These are phyloP conservation scores for Brachyalestes nurse DNA, from an alignment of 2,797 vertebrate genomes.

Conservation along the genomic window DNA sequence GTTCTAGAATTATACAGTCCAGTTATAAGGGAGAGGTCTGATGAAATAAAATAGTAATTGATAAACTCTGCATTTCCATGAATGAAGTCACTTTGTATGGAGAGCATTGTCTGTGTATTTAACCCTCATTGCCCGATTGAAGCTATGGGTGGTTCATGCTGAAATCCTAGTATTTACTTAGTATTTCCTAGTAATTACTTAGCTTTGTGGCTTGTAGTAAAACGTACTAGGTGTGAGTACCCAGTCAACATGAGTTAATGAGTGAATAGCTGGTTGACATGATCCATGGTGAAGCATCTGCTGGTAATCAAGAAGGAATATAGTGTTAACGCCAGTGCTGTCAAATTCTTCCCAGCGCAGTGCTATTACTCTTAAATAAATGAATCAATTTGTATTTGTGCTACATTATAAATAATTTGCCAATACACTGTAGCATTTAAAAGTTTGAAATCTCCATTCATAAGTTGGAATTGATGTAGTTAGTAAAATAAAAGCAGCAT, in stretches of 20 bases:
- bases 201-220: not conserved
- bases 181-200: too few species aligned
- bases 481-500: not conserved
- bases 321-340: not conserved
- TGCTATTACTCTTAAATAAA: not conserved
- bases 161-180: not conserved
- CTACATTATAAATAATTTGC: not conserved
- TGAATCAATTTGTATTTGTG: not conserved
- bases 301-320: not conserved
- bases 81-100: constrained; percentile 7
- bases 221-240: not conserved
- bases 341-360: not conserved
- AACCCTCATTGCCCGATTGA: not conserved
- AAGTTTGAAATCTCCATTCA: not conserved
- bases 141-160: not conserved
- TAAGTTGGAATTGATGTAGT: not conserved
- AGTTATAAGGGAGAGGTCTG: not conserved
- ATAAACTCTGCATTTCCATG: not conserved
- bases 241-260: not conserved
- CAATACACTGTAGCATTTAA: not conserved
- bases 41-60: constrained; percentile 13
- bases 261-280: not conserved
- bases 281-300: constrained; percentile 17
- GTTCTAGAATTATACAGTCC: not conserved
- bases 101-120: constrained; percentile 13